phyloP scores from a whole-genome alignment of 2,888 invertebrate genomes.

The Smittia sp. region DNA sequence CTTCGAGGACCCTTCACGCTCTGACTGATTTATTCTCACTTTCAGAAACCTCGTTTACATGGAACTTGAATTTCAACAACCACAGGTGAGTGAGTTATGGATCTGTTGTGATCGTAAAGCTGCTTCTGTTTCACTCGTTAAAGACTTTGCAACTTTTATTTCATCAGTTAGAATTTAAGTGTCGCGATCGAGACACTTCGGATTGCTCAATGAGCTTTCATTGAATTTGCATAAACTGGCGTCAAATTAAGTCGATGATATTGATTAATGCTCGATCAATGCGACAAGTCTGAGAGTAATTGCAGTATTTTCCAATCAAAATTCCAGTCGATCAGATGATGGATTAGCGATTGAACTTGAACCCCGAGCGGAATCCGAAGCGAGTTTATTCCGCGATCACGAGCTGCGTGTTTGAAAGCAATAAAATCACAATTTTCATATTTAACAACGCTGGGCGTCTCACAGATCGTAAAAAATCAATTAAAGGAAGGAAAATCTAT shows the following conservation, averaged over 20 bases:
- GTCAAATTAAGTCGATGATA: neutral
- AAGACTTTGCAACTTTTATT: neutral
- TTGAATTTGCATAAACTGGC: neutral
- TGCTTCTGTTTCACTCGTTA: slow-evolving; percentile 1
- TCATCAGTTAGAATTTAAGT: too few species aligned
- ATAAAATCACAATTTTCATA: neutral
- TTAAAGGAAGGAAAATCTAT: neutral
- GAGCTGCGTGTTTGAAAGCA: neutral
- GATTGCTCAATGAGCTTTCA: neutral
- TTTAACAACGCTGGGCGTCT: neutral
- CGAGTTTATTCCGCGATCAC: neutral
- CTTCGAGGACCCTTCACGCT: neutral
- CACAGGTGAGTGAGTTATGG: slow-evolving; percentile 31
- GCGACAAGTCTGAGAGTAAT: neutral
- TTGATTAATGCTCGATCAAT: neutral
- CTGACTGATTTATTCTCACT: neutral
- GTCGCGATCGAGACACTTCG: too few species aligned
- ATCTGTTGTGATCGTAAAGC: neutral
- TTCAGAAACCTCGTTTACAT: slow-evolving; percentile 26
- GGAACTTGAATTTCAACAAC: slow-evolving; percentile 35
- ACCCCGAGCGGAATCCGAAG: neutral
- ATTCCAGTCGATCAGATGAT: neutral
- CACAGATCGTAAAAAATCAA: neutral
- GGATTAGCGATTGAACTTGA: slow-evolving; percentile 6
- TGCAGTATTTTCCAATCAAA: neutral